Conservation (phyloP, 37 sponge, comb jelly and placozoan genomes). For the Chondrosia reniformis region DNA sequence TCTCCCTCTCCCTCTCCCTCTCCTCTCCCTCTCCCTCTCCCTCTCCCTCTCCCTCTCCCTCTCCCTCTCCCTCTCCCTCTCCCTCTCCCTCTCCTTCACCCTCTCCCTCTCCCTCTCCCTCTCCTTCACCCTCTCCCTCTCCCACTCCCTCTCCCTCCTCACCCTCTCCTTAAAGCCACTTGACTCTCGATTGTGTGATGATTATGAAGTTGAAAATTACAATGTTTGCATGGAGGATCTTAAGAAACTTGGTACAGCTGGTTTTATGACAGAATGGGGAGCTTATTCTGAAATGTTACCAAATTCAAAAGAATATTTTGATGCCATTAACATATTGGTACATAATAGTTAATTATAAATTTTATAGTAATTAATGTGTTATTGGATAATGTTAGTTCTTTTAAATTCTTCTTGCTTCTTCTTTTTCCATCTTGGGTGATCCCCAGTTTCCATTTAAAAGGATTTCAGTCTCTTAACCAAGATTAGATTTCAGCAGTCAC, state of each 20-base stretch:
- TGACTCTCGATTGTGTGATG: slow-evolving; percentile 43
- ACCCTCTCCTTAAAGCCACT: slow-evolving; percentile 21
- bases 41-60: background rate
- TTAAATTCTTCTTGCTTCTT: no score
- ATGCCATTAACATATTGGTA: slow-evolving; percentile 21
- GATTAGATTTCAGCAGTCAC: no score
- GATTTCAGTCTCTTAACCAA: no score
- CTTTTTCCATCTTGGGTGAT: no score
- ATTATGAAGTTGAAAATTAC: slow-evolving; percentile 32
- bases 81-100: no score
- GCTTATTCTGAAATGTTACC: slow-evolving; percentile 42
- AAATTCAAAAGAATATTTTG: slow-evolving; percentile 7
- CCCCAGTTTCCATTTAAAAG: no score
- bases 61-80: background rate
- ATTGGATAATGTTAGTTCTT: background rate
- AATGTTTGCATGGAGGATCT: slow-evolving; percentile 44
- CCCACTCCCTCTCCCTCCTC: background rate
- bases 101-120: no score
- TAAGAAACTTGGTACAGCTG: slow-evolving; percentile 58
- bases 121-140: slow-evolving; percentile 24
- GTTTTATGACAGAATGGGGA: slow-evolving; percentile 84
- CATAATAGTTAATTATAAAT: background rate
- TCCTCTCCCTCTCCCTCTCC: background rate
- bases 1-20: no score
- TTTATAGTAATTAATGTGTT: background rate